A percentile compares a stretch with the other conserved stretches of the same genome.
These are phyloP conservation scores for Oreohelix idahoensis DNA, from an alignment of 1,140 invertebrate genomes.

Conservation along the genomic window DNA sequence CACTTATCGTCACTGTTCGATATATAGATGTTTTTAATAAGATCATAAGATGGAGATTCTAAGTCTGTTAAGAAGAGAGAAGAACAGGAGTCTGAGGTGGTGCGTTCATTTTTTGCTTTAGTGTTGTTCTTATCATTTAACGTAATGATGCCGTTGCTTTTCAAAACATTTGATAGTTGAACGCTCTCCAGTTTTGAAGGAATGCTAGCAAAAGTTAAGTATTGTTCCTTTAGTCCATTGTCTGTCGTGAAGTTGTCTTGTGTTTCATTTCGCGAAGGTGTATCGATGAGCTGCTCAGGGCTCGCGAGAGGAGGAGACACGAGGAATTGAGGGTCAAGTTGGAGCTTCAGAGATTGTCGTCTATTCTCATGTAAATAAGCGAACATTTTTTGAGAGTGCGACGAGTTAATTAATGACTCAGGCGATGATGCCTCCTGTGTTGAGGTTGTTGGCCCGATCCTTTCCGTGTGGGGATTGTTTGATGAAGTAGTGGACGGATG, in stretches of 20 bases:
- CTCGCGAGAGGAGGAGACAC: neutral
- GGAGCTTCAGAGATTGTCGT: neutral
- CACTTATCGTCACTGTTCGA: no score
- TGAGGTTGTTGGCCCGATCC: neutral
- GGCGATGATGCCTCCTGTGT: neutral
- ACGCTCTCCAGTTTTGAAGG: neutral
- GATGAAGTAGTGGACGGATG: neutral
- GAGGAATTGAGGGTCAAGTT: neutral
- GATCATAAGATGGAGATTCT: no score
- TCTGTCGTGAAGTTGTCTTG: neutral
- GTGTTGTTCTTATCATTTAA: neutral
- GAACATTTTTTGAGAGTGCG: neutral
- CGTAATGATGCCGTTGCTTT: neutral
- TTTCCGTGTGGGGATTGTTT: neutral
- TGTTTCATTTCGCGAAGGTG: neutral
- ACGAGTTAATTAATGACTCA: neutral
- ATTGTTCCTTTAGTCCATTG: neutral
- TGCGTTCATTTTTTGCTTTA: neutral
- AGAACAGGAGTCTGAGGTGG: no score
- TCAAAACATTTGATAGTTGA: neutral
- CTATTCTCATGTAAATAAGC: neutral
- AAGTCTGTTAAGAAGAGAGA: no score
- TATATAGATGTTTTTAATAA: no score
- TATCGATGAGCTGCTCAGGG: neutral
- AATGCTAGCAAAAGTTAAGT: neutral